Evolutionary conservation across 2,113 vertebrate genomes (phyloP), one percentile per base, ranked within the genome.

Genomic region (Daubentonia madagascariensis): DNA sequence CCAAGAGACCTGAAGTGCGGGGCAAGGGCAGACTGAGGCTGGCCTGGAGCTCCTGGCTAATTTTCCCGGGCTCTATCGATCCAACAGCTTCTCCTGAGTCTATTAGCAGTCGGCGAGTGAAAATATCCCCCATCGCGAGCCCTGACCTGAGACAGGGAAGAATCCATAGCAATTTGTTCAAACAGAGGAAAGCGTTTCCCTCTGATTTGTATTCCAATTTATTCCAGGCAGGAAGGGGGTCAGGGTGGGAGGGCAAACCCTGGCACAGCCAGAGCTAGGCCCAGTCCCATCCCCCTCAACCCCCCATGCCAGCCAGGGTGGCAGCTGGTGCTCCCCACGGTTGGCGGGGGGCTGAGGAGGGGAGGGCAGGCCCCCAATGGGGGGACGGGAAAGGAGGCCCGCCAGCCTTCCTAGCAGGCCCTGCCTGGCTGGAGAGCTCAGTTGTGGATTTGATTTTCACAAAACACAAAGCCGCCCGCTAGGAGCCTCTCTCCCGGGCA

Each of bases 161-260:
- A 98, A 99, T 99, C 98, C 98, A 98, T 98, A 99, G 98, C 98
- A 99, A 99, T 99, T 99, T 99, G 99, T 99, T 99, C 98, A 98
- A 99, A 99, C 98, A 98, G 98, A 98, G 96, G 98, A 98, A 98
- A 98, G 98, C 97, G 98, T 97, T 99, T 98, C 94, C 97, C 97
- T 98, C 98, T 98, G 98, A 99, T 99, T 99, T 99, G 98, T 99
- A 98, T 99, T 99, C 98, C 98, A 98, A 98, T 99, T 99, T 99
- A 98, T 98, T 98, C 98, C 92, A 79, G 87, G 89, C 94, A 90
- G 87, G 79, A 92, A 94, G 68, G 63, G 96, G 96, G 93, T 85
- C 68, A 59, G 67, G 13, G 50, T 54, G 83, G 68, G 96, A 37
- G 57, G n/a, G 73, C 30, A 28, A 48, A 65, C 96, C 87, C 92